A percentile compares a stretch with the other conserved stretches of the same genome.
Conservation (phyloP, 1,140 invertebrate genomes). For the Drosophila ananassae region DNA sequence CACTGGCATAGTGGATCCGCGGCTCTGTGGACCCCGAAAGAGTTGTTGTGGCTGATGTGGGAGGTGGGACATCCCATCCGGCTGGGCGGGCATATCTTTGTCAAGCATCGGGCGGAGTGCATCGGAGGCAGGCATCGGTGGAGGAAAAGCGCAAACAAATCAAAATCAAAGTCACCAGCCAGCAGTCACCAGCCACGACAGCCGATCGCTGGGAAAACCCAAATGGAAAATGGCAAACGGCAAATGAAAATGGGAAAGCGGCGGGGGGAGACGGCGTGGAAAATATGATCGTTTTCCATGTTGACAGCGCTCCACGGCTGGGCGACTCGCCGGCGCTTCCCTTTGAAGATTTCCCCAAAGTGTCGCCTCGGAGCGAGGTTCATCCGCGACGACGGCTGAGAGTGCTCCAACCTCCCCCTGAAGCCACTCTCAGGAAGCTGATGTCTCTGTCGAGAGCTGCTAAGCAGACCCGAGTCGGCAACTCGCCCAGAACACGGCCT, state of each 20-base stretch:
- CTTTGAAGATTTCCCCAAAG: constrained; percentile 22
- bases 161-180: constrained; percentile 17
- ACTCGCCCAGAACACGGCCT: neutral
- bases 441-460: neutral
- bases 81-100: neutral
- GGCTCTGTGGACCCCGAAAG: neutral
- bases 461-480: neutral
- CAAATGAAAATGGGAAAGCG: neutral
- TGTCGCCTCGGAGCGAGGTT: constrained; percentile 1
- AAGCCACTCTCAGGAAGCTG: neutral
- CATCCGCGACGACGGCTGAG: neutral
- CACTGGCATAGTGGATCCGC: neutral
- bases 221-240: constrained; percentile 1
- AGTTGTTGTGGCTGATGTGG: constrained; percentile 8
- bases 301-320: constrained; percentile 31
- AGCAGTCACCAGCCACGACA: constrained; percentile 3
- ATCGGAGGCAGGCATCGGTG: no score
- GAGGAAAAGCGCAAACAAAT: constrained; percentile 16
- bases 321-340: constrained; percentile 13
- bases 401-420: neutral
- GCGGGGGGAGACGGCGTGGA: constrained; percentile 10
- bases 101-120: constrained; percentile 11
- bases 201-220: constrained; percentile 10
- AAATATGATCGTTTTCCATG: constrained; percentile 37
- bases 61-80: constrained; percentile 1